These are phyloP conservation scores for Chironomus riparius DNA, from an alignment of 2,888 invertebrate genomes.

Conservation along the genomic window DNA sequence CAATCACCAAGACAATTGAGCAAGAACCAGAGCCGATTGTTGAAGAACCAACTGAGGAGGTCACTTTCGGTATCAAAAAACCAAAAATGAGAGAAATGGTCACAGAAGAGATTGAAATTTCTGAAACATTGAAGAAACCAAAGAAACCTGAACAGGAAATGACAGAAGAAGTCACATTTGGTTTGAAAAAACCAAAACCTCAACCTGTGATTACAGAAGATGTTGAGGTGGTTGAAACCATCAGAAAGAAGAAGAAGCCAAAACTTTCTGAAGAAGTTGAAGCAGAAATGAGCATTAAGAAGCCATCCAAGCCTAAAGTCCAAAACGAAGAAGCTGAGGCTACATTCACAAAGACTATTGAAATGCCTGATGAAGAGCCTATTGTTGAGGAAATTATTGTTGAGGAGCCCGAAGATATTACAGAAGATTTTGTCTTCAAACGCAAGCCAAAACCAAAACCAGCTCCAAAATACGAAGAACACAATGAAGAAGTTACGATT, in stretches of 20 bases:
- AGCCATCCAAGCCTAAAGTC: conserved; percentile 35
- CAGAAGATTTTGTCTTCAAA: conserved; percentile 33
- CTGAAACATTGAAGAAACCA: conserved; percentile 35
- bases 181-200: conserved; percentile 32
- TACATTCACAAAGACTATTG: conserved; percentile 30
- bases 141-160: conserved; percentile 31
- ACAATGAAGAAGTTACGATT: conserved; percentile 59
- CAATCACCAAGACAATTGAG: conserved; percentile 32
- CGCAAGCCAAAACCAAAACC: conserved; percentile 44
- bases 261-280: conserved; percentile 29
- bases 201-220: conserved; percentile 35
- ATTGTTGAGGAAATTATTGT: conserved; percentile 37
- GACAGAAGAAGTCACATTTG: conserved; percentile 25
- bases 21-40: conserved; percentile 29
- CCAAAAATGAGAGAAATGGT: conserved; percentile 35
- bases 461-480: conserved; percentile 48
- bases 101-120: conserved; percentile 29
- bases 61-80: conserved; percentile 30
- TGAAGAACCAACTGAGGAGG: conserved; percentile 30
- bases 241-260: conserved; percentile 32
- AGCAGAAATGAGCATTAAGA: conserved; percentile 33
- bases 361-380: conserved; percentile 32
- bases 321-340: conserved; percentile 38
- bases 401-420: conserved; percentile 35
- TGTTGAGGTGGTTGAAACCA: conserved; percentile 34